Percentiles rank a stretch among this genome's conserved stretches.
phyloP scores from a whole-genome alignment of 2,113 vertebrate species.

The Neomonachus schauinslandi region DNA sequence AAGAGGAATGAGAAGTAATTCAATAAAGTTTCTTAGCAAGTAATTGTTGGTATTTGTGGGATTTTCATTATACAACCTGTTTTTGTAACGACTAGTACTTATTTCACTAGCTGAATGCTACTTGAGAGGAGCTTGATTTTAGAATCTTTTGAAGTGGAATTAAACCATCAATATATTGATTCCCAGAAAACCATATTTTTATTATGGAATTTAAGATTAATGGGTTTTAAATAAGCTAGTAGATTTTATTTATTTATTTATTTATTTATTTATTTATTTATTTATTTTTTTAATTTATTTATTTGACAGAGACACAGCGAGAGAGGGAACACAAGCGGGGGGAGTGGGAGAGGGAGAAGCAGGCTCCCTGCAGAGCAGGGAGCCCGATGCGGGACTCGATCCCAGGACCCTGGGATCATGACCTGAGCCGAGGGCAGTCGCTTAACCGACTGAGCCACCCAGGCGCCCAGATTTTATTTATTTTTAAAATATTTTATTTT shows the following conservation, averaged over 20 bases:
- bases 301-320: too few species aligned
- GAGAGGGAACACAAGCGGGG: too few species aligned
- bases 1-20: conserved; percentile 21
- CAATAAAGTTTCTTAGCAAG: conserved; percentile 11
- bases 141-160: conserved; percentile 35
- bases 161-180: background rate
- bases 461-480: background rate
- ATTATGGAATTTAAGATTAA: conserved; percentile 27
- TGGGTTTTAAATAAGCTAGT: background rate
- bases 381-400: too few species aligned
- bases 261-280: background rate
- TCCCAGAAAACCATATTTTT: background rate
- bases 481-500: background rate
- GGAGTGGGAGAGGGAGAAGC: too few species aligned
- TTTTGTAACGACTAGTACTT: background rate
- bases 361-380: too few species aligned
- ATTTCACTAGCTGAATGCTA: conserved; percentile 3
- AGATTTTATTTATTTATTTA: background rate
- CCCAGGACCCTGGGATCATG: too few species aligned
- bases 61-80: background rate
- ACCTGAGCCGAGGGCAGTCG: too few species aligned
- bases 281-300: too few species aligned
- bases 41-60: background rate
- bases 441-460: too few species aligned
- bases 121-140: conserved; percentile 30